phyloP scores from a whole-genome alignment of 2,113 vertebrate genomes.

The Xiphias gladius region DNA sequence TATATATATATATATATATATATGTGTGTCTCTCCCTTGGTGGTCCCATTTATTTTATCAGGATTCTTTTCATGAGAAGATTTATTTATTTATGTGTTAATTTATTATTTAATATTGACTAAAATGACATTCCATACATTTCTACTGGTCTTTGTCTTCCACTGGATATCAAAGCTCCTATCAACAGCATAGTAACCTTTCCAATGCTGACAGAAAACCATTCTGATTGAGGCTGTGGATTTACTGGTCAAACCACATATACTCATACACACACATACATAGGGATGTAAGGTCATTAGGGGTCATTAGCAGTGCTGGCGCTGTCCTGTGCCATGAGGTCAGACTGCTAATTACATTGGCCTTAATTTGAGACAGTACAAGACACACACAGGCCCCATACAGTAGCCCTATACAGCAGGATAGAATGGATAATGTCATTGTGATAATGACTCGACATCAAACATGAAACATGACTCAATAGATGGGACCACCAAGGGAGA shows the following conservation, averaged over 20 bases:
- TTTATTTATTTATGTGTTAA: no score
- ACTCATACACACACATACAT: constrained; percentile 26
- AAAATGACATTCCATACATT: not conserved
- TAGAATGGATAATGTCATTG: constrained; percentile 71
- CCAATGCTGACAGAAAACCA: constrained; percentile 12
- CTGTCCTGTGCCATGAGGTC: constrained; percentile 72
- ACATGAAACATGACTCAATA: constrained; percentile 67
- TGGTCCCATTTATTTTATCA: no score
- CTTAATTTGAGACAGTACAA: constrained; percentile 71
- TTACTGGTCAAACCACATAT: constrained; percentile 6
- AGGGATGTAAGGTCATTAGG: constrained; percentile 46
- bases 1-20: no score
- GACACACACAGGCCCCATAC: constrained; percentile 62
- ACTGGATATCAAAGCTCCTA: not conserved
- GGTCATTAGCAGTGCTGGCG: constrained; percentile 62
- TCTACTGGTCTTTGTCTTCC: not conserved
- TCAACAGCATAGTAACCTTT: not conserved
- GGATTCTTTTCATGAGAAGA: no score
- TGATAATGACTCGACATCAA: constrained; percentile 77
- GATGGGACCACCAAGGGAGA: constrained; percentile 74
- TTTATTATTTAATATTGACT: no score
- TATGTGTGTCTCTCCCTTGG: no score
- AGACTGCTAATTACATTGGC: constrained; percentile 76
- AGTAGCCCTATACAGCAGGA: constrained; percentile 69
- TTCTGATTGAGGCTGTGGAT: not conserved